These are phyloP conservation scores for Caenorhabditis latens DNA, from an alignment of 1,140 invertebrate genomes.

Conservation along the genomic window DNA sequence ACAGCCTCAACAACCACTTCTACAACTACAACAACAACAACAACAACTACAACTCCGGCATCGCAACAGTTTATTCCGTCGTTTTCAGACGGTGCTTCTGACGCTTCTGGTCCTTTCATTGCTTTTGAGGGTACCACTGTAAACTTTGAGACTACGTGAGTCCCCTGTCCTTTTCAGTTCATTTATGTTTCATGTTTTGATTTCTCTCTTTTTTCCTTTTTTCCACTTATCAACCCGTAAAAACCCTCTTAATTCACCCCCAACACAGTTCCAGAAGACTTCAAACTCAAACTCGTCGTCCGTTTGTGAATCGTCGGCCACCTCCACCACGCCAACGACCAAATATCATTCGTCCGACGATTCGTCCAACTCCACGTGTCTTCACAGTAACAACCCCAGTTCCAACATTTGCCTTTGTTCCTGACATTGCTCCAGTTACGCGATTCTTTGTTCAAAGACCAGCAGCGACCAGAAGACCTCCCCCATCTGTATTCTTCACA, in stretches of 20 bases:
- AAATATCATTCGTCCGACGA: slow-evolving; percentile 44
- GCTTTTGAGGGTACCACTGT: slow-evolving; percentile 53
- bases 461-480: slow-evolving; percentile 22
- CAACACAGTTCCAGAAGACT: slow-evolving; percentile 46
- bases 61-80: slow-evolving; percentile 21
- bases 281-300: slow-evolving; percentile 11
- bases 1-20: background rate
- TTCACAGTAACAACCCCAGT: slow-evolving; percentile 42
- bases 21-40: slow-evolving; percentile 6
- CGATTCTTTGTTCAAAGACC: slow-evolving; percentile 36
- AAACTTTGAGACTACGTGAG: slow-evolving; percentile 55
- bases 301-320: slow-evolving; percentile 18
- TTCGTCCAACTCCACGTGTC: slow-evolving; percentile 56
- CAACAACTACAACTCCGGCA: background rate
- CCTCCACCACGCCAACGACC: slow-evolving; percentile 53
- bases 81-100: slow-evolving; percentile 36
- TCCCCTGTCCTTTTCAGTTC: slow-evolving; percentile 16
- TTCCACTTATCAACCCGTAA: background rate
- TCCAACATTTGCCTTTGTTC: slow-evolving; percentile 38
- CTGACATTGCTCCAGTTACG: slow-evolving; percentile 20
- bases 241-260: background rate
- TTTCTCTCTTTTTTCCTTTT: background rate
- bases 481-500: background rate
- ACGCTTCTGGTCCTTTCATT: background rate
- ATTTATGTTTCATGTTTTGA: background rate